These are phyloP conservation scores for Holcopasites calliopsidis DNA, from an alignment of 1,140 invertebrate species.

Conservation along the genomic window DNA sequence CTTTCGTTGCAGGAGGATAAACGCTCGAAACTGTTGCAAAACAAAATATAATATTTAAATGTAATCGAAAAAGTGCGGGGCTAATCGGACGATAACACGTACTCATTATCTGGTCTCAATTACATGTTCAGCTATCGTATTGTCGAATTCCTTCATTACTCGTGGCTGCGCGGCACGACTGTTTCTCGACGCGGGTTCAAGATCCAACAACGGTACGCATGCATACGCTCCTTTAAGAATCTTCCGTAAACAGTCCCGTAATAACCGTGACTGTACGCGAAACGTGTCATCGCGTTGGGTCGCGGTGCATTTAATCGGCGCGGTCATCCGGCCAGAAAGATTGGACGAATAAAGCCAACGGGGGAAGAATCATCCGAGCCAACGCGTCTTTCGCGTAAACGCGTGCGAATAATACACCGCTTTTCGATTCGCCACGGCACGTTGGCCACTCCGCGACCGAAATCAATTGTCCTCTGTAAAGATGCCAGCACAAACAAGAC, in stretches of 20 bases:
- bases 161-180: not conserved
- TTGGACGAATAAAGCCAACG: constrained; percentile 1
- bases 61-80: not conserved
- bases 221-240: constrained; percentile 33
- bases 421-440: not conserved
- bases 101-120: not conserved
- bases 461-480: constrained; percentile 57
- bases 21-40: too few species aligned
- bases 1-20: too few species aligned
- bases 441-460: constrained; percentile 19
- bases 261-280: constrained; percentile 26
- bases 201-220: constrained; percentile 11
- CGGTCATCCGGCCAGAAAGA: not conserved
- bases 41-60: not conserved
- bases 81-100: too few species aligned
- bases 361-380: constrained; percentile 9
- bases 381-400: constrained; percentile 15
- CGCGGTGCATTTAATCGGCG: constrained; percentile 17
- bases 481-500: constrained; percentile 45
- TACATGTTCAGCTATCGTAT: not conserved
- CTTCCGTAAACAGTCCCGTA: constrained; percentile 45
- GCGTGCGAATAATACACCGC: not conserved
- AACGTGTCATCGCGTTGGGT: constrained; percentile 3
- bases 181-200: constrained; percentile 11
- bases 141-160: not conserved